A percentile compares a stretch with the other conserved stretches of the same genome.
phyloP scores from a whole-genome alignment of 1,140 invertebrate genomes.

The Zaprionus tsacasi region DNA sequence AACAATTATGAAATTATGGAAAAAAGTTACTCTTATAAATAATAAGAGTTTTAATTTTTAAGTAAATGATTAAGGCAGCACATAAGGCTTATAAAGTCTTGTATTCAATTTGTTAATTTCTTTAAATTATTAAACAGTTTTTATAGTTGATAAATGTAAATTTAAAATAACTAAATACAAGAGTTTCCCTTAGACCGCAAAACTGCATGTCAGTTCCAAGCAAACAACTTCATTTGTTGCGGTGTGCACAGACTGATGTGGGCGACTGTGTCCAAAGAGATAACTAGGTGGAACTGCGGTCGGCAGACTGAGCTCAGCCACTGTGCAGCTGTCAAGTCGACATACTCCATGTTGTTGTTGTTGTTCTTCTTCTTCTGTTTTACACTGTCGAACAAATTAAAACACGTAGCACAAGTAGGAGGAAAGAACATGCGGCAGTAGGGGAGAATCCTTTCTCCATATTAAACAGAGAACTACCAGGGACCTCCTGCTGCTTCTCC shows the following conservation, averaged over 20 bases:
- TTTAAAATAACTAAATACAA: not conserved
- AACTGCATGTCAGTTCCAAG: too few relatives aligned
- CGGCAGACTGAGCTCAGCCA: not conserved
- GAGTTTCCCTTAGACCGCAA: not conserved
- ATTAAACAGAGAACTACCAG: not conserved
- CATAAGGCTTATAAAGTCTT: too few relatives aligned
- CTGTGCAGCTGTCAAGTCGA: constrained; percentile 40
- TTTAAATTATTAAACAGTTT: too few relatives aligned
- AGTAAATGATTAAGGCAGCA: too few relatives aligned
- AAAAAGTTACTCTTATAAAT: too few relatives aligned
- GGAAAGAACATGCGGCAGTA: not conserved
- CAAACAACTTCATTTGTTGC: not conserved
- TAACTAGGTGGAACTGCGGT: constrained; percentile 16
- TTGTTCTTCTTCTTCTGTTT: constrained; percentile 11
- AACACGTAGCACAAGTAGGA: constrained; percentile 36
- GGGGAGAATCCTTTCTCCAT: constrained; percentile 49
- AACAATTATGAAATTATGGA: too few relatives aligned
- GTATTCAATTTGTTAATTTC: too few relatives aligned
- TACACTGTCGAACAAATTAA: constrained; percentile 71
- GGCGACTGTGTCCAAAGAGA: not conserved
- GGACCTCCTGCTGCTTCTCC: constrained; percentile 1
- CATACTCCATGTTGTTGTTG: constrained; percentile 4
- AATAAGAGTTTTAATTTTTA: too few relatives aligned
- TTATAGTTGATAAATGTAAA: too few relatives aligned
- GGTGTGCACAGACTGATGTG: not conserved